Base-by-base conservation (phyloP, 2,888 invertebrate genomes). In the Spilarctia lutea region DNA sequence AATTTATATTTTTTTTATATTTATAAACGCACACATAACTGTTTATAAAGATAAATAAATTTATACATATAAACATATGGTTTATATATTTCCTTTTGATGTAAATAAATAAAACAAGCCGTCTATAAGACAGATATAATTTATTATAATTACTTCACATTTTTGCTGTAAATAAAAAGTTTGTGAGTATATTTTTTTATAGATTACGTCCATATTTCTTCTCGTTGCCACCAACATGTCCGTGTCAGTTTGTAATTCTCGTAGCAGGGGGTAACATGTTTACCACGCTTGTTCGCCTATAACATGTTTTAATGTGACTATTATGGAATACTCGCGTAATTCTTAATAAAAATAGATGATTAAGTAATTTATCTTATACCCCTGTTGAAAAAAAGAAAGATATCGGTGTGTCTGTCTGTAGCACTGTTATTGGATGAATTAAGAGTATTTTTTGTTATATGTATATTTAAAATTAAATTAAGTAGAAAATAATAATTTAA, bases 161-260 rank as follows among this genome's bases (percentile, higher is more conserved):
- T 63, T 60, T 63, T 63, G 16, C 63, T 30, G 30, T 30, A 30
- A 63, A 63, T 63, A 18, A 63, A 63, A 63, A 63, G 4, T 18
- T 30, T 6, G 60, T 60, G 18, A 27, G 27, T 30, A 20, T 20
- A 48, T 48, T 18, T 63, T 30, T 60, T 30, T 30, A 63, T 63
- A 63, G 30, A 63, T 63, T 7, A 18, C 63, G 30, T 27, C 30
- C 27, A 63, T 30, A 30, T 63, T 63, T 63, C 63, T 30, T 63
- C 30, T 63, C 18, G 18, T 63, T 63, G 63, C 63, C 20, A 30
- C 63, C 30, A 18, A 63, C 30, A 30, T 63, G 18, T 63, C 63
- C 27, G 63, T 63, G 63, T 30, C 30, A 63, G 63, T 30, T 63
- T 30, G 63, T 63, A 30, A 63, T 63, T 63, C 63, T 63, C 63